Base-by-base conservation (phyloP, 2,797 vertebrate genomes). In the Odontamblyopus rebecca region DNA sequence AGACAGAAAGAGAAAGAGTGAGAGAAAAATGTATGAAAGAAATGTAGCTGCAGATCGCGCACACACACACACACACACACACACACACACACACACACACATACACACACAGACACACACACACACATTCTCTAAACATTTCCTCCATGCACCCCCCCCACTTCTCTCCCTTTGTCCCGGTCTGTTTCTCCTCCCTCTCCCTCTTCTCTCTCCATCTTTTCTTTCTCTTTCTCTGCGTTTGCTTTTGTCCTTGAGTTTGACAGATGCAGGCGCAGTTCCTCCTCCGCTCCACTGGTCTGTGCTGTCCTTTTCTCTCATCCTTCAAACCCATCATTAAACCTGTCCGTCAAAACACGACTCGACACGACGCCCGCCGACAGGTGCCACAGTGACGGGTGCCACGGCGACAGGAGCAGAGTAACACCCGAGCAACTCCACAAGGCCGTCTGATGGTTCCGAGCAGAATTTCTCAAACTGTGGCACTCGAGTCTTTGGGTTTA, bases 171-270 rank as follows among this genome's bases (percentile, higher is more conserved):
- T 23, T 11, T 8, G 19, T 15, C 23, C 9, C 56, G 0, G 8
- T 27, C 23, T 27, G 18, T 23, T 7, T 11, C 26, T 11, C 9
- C 9, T 12, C 56, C 13, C 56, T 59, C 56, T 23, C 12, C 13
- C 56, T 27, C 26, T 26, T 26, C 54, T 57, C 9, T 57, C 23
- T 32, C 16, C 16, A 18, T 32, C 29, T 16, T 30, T 30, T 15
- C 9, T 15, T n/a, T 27, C 57, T 13, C 54, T 60, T 30, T 60
- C 27, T 29, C 2, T 13, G 26, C 5, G 56, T 27, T 27, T 27
- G n/a, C n/a, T 12, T 0, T 70, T 67, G 87, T 86, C 88, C 88
- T 90, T 85, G 84, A 79, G 80, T 74, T 82, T 68, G 83, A 84
- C 82, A 78, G 76, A 81, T 83, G 75, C 54, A 12, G 77, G 77